Base-by-base conservation (phyloP, 2,113 vertebrate species). In the Heloderma charlesbogerti region DNA sequence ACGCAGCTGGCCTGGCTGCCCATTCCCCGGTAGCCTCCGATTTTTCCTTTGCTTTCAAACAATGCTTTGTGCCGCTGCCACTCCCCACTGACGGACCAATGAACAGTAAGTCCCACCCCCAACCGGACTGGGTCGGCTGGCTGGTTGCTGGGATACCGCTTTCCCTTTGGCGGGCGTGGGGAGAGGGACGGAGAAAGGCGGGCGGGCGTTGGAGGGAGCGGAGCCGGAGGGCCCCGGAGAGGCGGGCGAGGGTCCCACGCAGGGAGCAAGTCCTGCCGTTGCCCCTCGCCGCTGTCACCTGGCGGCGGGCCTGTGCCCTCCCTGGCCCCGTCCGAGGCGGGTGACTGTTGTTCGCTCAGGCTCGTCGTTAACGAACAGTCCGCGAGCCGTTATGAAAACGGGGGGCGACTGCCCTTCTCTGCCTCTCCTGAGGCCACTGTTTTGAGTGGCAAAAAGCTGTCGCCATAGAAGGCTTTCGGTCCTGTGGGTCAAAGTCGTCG, bases 131-230 rank as follows among this genome's bases (percentile, higher is more conserved):
- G 57, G 2, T 78, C 60, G 88, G 89, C 43, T 78, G 57, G 80
- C n/a, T 43, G 81, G 90, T 88, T 78, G 81, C 90, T 91, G 51
- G 81, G 90, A n/a, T 69, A 91, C 87, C n/a, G 48, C 12, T 60
- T 43, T 31, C 57, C n/a, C 29, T 31, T 63, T 12, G 20, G 3
- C 8, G 29, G 71, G 13, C 10, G 4, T 18, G 60, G 8, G 31
- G 15, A 1, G 57, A 43, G 5, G 0, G 13, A 18, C 40, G n/a
- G 60, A 40, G n/a, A 40, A 15, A 45, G 40, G 60, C 15, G 9
- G 20, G 22, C 43, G 25, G 12, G 87, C 18, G 57, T 18, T 6
- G 25, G 3, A 57, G 48, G 2, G 10, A 13, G 34, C 37, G 69
- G 51, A 27, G 27, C 48, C 10, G 12, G 78, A 7, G 34, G 60